A percentile compares a stretch with the other conserved stretches of the same genome.
Conservation (phyloP, 2,797 vertebrate genomes). For the Neosilurus mollespiculum region DNA sequence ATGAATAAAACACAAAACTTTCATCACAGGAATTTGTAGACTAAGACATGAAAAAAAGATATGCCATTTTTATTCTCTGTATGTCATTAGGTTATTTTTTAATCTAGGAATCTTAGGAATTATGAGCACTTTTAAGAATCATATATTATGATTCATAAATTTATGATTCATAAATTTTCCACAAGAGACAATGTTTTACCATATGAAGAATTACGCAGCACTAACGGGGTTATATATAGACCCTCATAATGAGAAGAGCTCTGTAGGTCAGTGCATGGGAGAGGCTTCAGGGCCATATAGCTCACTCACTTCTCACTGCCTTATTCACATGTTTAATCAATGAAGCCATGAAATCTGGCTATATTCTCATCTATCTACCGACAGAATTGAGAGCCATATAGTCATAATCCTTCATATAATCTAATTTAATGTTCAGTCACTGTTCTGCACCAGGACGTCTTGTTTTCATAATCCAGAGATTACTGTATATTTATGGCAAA, state of each 20-base stretch:
- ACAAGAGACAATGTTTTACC: not conserved
- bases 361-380: constrained; percentile 38
- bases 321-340: constrained; percentile 42
- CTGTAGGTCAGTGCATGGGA: constrained; percentile 26
- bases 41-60: not conserved
- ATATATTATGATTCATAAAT: no score
- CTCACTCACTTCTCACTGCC: constrained; percentile 5
- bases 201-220: constrained; percentile 36
- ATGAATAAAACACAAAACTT: not conserved
- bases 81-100: not conserved
- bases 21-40: not conserved
- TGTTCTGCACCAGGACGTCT: constrained; percentile 28
- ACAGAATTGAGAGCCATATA: constrained; percentile 23
- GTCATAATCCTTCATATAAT: constrained; percentile 39
- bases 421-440: constrained; percentile 30
- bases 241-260: constrained; percentile 21
- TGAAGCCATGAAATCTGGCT: constrained; percentile 24
- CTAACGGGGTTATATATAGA: constrained; percentile 40
- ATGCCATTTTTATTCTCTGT: not conserved
- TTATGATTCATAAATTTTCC: not conserved
- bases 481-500: constrained; percentile 39
- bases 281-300: constrained; percentile 11
- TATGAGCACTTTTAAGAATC: no score
- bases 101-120: no score
- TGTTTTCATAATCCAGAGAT: constrained; percentile 39